Evolutionary conservation across 2,797 vertebrate genomes (phyloP), one percentile per base, ranked within the genome.

Genomic region (Cryptoblepharus egeriae): DNA sequence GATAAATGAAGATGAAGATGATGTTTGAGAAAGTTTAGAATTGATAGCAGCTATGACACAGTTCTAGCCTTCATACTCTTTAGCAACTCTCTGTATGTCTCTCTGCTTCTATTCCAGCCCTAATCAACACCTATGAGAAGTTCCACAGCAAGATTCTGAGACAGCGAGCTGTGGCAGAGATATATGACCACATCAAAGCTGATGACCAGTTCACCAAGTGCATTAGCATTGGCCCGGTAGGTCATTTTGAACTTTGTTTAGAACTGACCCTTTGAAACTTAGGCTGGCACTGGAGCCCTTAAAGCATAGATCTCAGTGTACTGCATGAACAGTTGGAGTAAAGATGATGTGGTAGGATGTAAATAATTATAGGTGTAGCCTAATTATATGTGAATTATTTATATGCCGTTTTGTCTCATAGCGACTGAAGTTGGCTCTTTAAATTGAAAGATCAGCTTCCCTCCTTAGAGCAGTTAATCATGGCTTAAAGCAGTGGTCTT

Each of bases 191-290:
- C 93, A 96, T 99, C 83, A 88, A 87, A 57, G 98, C 98, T 0
- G 98, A 99, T 1, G 98, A 99, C 88, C 94, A 94, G 73, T 99
- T 99, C 95, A 97, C 97, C 35, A 98, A 98, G 79, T 97, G 96
- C 78, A 97, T 99, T 93, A 99, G 98, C 93, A 98, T 99, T 0
- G 98, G 98, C 18, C 98, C 98, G 80, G 98, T 99, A 94, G 90
- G 94, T 85, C 13, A 24, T 10, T 18, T 35, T 11, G 16, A 24
- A 11, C 18, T 28, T 39, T 35, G 35, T 39, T 64, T 42, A 28
- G 1, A n/a, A n/a, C n/a, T n/a, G n/a, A n/a, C n/a, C n/a, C n/a
- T n/a, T n/a, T n/a, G n/a, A n/a, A n/a, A n/a, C n/a, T n/a, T n/a
- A 55, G 52, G 52, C 52, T 55, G 52, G 52, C 16, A 12, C 52